Evolutionary conservation across 2,113 vertebrate genomes (phyloP), one percentile per base, ranked within the genome.

Genomic region (Amblyopsis rosae): DNA sequence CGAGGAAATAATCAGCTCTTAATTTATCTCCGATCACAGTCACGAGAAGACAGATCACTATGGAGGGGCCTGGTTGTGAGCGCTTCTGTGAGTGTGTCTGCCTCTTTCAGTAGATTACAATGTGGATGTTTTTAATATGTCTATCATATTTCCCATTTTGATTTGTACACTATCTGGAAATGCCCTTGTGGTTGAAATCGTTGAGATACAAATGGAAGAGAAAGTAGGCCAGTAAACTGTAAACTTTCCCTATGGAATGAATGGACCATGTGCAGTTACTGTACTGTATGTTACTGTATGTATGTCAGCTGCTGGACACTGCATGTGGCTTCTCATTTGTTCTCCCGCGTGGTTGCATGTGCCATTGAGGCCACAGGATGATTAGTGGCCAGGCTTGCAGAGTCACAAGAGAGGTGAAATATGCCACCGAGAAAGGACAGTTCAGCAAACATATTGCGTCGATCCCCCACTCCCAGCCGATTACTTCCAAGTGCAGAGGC

Each of bases 1-100:
- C 71, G 79, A 82, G 83, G 82, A 89, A 85, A 90, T 92, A 91
- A 93, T 92, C 89, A 90, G 87, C 84, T 88, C 92, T 92, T 92
- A 90, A 92, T 92, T 92, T 90, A 88, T 90, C 81, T 82, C 72
- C 69, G 73, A 90, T 89, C 83, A 71, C 83, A 80, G 80, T 82
- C 68, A 87, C 68, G 65, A 79, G 82, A 90, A 89, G 91, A 91
- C 63, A 16, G 83, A 90, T 91, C 77, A 69, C 82, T 73, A 69
- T 62, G 46, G 59, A 67, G 67, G 80, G 68, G 70, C 67, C 76
- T 65, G n/a, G 13, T 26, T 68, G 84, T 78, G 84, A 81, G 79
- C 74, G 33, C 86, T 80, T 65, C 47, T 55, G 73, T 66, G 65
- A 59, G 66, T 56, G 56, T 80, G 80, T 81, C 72, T 62, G 12